Conservation (phyloP, 2,888 invertebrate species). For the Dendrolimus pini region DNA sequence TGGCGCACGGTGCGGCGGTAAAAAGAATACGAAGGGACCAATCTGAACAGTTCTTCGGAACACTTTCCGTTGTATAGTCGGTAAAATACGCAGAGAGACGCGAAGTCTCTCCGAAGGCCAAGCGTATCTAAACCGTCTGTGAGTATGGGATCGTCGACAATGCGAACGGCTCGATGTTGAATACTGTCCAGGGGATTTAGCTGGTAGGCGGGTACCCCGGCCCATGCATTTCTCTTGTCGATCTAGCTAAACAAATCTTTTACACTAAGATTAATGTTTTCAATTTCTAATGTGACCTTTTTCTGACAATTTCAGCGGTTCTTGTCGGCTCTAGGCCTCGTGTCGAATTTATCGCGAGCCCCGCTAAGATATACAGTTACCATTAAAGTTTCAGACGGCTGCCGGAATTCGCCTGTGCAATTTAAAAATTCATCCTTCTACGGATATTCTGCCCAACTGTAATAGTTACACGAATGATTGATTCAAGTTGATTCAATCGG, state of each 20-base stretch:
- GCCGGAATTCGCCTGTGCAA: slow-evolving; percentile 25
- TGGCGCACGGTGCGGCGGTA: too few relatives aligned
- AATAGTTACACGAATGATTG: slow-evolving; percentile 31
- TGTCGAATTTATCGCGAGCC: slow-evolving; percentile 38
- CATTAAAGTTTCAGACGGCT: slow-evolving; percentile 49
- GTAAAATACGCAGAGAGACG: too few relatives aligned
- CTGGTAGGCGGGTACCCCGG: too few relatives aligned
- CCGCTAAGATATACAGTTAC: slow-evolving; percentile 32
- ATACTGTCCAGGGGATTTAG: too few relatives aligned
- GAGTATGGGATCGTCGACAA: too few relatives aligned
- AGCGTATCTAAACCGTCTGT: too few relatives aligned
- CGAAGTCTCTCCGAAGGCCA: too few relatives aligned
- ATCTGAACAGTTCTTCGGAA: too few relatives aligned
- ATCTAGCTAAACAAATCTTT: slow-evolving; percentile 1
- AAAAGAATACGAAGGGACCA: too few relatives aligned
- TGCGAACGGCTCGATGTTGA: too few relatives aligned
- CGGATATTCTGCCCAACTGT: slow-evolving; percentile 29
- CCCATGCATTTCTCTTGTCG: background rate
- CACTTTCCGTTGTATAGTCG: too few relatives aligned
- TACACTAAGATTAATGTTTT: slow-evolving; percentile 15
- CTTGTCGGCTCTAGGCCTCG: slow-evolving; percentile 20
- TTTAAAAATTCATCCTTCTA: slow-evolving; percentile 30
- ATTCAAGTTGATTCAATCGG: slow-evolving; percentile 2
- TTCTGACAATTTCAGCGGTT: slow-evolving; percentile 22
- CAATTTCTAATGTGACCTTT: slow-evolving; percentile 26